Conservation (phyloP, 2,888 invertebrate genomes). For the Trissoscelio sp. region DNA sequence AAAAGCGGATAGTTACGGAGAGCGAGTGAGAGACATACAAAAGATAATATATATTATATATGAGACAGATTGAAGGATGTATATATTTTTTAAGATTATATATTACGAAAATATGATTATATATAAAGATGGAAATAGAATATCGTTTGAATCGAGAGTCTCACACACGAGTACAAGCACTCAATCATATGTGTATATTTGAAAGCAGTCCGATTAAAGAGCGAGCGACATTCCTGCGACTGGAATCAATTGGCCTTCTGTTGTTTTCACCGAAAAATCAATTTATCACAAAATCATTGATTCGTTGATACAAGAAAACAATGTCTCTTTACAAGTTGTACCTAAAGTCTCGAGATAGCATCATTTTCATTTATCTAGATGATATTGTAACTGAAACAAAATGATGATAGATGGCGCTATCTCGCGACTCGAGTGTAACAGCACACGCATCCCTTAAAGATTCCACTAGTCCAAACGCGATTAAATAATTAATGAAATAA, state of each 20-base stretch:
- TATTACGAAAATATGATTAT: conserved; percentile 53
- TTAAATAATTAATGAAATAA: conserved; percentile 48
- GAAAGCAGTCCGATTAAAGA: conserved; percentile 58
- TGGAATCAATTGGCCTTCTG: conserved; percentile 53
- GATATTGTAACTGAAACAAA: too few relatives aligned
- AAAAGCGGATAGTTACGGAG: conserved; percentile 61
- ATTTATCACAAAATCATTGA: conserved; percentile 6
- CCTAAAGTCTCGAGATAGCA: too few relatives aligned
- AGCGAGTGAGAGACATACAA: conserved; percentile 63
- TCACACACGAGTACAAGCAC: conserved; percentile 62
- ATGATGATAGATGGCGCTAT: too few relatives aligned
- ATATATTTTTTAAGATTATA: conserved; percentile 66
- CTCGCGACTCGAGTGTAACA: too few relatives aligned
- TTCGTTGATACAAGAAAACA: conserved; percentile 15
- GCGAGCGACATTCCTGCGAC: conserved; percentile 52
- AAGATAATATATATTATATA: conserved; percentile 66
- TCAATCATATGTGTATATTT: conserved; percentile 54
- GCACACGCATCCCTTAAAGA: conserved; percentile 61
- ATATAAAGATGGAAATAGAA: conserved; percentile 49
- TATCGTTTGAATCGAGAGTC: conserved; percentile 67
- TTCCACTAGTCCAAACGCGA: conserved; percentile 69
- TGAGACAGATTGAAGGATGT: conserved; percentile 57
- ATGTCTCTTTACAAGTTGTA: conserved; percentile 37
- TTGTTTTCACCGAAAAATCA: conserved; percentile 30
- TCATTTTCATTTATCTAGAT: too few relatives aligned